Base-by-base conservation (phyloP, 1,140 invertebrate species). In the Oncopodura yosiiana region DNA sequence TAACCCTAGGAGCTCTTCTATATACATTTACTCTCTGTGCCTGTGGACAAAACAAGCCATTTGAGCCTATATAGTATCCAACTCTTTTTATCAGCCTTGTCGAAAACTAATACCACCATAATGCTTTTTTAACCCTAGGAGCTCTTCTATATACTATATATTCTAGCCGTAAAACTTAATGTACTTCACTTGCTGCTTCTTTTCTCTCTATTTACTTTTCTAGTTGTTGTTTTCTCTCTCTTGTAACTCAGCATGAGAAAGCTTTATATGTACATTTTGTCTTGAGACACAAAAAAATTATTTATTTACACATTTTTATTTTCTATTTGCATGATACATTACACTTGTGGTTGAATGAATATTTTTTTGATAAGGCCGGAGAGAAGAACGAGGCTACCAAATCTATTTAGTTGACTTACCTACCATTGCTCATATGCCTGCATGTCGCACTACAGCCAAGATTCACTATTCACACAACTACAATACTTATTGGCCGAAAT, bases 391-490 rank as follows among this genome's bases (percentile, higher is more conserved):
- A 23, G 23, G 34, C 14, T 21, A 32, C 21, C 2, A 27, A 32
- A 46, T 46, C 44, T 46, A 16, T 30, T 30, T 46, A 46, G 29
- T 46, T 18, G 44, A 46, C 34, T 46, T 46, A 14, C 44, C 44
- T 34, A 30, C 44, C 30, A 27, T 18, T 19, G 16, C 11, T 9
- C 14, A 34, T 32, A 34, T 1, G 11, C 44, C 30, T 9, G 19
- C 44, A 32, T 32, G 34, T 3, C 27, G 44, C 29, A 46, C 34
- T 27, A 18, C 44, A 32, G 30, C 44, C 9, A 27, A 46, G 23
- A 9, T 30, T 3, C 44, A 34, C 5, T 30, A 14, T 32, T 30
- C 44, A 32, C 29, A 27, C 44, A 32, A 16, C 34, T 30, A 39
- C 21, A 9, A 32, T 46, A 32, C 44, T 32, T 32, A 46, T 30